phyloP scores from a whole-genome alignment of 2,888 invertebrate species.

The Drosophila yooni region DNA sequence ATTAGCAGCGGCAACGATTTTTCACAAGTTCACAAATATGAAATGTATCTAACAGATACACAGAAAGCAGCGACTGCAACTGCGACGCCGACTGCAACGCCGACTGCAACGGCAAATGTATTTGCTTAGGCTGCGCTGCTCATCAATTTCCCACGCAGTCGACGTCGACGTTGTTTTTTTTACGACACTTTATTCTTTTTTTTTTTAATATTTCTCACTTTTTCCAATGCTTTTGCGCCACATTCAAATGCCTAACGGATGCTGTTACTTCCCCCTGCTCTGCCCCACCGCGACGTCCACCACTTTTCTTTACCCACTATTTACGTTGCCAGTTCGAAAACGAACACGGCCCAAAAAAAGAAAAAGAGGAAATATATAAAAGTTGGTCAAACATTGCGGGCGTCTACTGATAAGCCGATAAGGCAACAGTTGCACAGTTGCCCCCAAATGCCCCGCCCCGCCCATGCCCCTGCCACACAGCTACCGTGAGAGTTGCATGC shows the following conservation, averaged over 20 bases:
- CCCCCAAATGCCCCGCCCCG: neutral
- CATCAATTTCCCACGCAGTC: slow-evolving; percentile 66
- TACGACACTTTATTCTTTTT: slow-evolving; percentile 59
- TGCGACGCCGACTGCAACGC: slow-evolving; percentile 11
- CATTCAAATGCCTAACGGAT: slow-evolving; percentile 65
- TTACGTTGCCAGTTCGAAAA: slow-evolving; percentile 46
- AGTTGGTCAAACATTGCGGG: slow-evolving; percentile 62
- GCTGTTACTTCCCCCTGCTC: slow-evolving; percentile 28
- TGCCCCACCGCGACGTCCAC: neutral
- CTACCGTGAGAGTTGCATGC: slow-evolving; percentile 67
- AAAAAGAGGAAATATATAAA: slow-evolving; percentile 27
- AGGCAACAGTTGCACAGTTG: slow-evolving; percentile 59
- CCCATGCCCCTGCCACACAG: neutral
- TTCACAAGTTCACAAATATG: slow-evolving; percentile 74
- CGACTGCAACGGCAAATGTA: slow-evolving; percentile 23
- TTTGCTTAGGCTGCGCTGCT: slow-evolving; percentile 69
- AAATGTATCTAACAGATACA: slow-evolving; percentile 59
- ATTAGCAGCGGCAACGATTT: slow-evolving; percentile 73
- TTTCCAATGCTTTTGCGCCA: slow-evolving; percentile 40
- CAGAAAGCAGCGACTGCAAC: slow-evolving; percentile 9
- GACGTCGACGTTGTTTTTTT: slow-evolving; percentile 56
- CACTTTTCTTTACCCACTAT: slow-evolving; percentile 24
- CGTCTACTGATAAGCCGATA: slow-evolving; percentile 65
- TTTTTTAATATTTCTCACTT: slow-evolving; percentile 55
- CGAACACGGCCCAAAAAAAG: slow-evolving; percentile 35